Base-by-base conservation (phyloP, 2,888 invertebrate species). In the Theretra japonica region DNA sequence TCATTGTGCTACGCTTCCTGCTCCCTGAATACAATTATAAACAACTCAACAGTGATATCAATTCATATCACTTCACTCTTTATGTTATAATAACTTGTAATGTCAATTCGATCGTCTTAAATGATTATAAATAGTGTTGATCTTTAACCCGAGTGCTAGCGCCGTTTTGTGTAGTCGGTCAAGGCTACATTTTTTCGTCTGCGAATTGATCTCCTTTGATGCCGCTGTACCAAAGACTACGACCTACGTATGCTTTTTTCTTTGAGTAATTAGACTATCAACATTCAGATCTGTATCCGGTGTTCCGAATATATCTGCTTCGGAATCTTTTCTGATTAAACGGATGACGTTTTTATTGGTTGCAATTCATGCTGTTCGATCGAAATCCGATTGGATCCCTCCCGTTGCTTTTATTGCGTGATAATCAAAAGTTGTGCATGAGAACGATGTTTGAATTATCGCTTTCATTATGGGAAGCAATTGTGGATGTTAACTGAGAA, bases 71-170 rank as follows among this genome's bases (percentile, higher is more conserved):
- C 68, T 50, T 48, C 58, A 73, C 75, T 70, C 53, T 72, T 53
- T 73, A 75, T 79, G 74, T 75, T 75, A 75, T 73, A 78, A 77
- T 73, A 77, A 75, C 75, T 73, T 79, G 69, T 75, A 73, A 81
- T 79, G 76, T 80, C 85, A 82, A 85, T 85, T 84, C 79, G 75
- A 75, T 53, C 81, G 83, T 86, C 78, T 75, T 87, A 85, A 88
- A 87, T 86, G 80, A 86, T 84, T 85, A 84, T 84, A 87, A 86
- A 91, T 87, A 82, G 78, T 80, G 83, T 86, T 91, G 89, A 92
- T 86, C 90, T 91, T 79, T 89, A 86, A 89, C 87, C 85, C 74
- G 75, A 70, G 71, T 75, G 71, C 74, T 73, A 76, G 72, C 77
- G 75, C 78, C 77, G 76, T 80, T 82, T 77, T 77, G 80, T 75